Percentiles rank a stretch among this genome's conserved stretches.
phyloP scores from a whole-genome alignment of 1,140 invertebrate species.

The Aradophagus sp. region DNA sequence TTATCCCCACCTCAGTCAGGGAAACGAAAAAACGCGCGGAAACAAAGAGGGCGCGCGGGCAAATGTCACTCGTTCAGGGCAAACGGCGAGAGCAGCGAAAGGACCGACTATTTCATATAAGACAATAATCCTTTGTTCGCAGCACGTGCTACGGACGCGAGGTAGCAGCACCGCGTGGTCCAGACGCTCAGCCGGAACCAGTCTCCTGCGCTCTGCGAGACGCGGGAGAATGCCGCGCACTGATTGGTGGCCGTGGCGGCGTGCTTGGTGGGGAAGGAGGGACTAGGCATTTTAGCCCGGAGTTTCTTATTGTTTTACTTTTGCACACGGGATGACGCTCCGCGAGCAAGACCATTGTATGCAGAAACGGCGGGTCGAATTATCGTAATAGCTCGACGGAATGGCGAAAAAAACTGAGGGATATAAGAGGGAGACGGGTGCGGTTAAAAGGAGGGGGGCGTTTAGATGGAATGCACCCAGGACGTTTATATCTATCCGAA shows the following conservation, averaged over 20 bases:
- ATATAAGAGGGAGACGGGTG: too few species aligned
- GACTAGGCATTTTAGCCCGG: background rate
- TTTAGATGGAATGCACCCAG: too few species aligned
- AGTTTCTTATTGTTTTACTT: constrained; percentile 22
- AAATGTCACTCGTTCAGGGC: constrained; percentile 52
- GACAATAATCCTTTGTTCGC: constrained; percentile 53
- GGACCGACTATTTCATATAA: constrained; percentile 38
- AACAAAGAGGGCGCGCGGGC: constrained; percentile 29
- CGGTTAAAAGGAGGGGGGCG: constrained; percentile 1
- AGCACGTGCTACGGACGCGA: constrained; percentile 40
- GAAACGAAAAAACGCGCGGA: constrained; percentile 2
- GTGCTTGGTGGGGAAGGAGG: too few species aligned
- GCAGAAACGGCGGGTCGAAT: constrained; percentile 41
- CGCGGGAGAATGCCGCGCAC: constrained; percentile 43
- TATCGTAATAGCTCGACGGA: constrained; percentile 65
- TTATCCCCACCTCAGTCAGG: too few species aligned
- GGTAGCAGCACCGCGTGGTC: constrained; percentile 53
- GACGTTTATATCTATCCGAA: too few species aligned
- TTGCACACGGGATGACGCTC: constrained; percentile 64
- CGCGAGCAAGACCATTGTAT: constrained; percentile 22
- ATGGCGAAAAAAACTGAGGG: too few species aligned
- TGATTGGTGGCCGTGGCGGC: too few species aligned
- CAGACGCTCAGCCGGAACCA: constrained; percentile 30
- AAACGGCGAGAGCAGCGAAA: constrained; percentile 34
- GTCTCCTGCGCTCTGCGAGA: constrained; percentile 13